phyloP scores from a whole-genome alignment of 2,888 invertebrate species.

The Dasysyrphus tricinctus region DNA sequence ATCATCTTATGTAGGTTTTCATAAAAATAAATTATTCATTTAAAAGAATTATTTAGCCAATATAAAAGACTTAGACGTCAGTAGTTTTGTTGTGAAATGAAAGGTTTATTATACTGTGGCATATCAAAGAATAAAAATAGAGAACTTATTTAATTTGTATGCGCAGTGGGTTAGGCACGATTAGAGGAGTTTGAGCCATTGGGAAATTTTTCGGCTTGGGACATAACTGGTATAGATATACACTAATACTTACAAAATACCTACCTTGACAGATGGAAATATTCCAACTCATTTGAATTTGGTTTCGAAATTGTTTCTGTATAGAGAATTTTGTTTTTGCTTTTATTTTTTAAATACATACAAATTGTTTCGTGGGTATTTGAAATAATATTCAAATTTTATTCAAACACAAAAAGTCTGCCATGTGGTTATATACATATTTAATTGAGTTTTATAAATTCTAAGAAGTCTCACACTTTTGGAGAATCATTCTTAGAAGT shows the following conservation, averaged over 20 bases:
- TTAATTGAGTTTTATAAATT: background rate
- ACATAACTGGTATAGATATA: background rate
- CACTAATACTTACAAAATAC: background rate
- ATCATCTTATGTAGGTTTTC: conserved; percentile 2
- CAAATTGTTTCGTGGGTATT: conserved; percentile 3
- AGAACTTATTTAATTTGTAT: conserved; percentile 33
- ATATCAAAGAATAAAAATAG: conserved; percentile 3
- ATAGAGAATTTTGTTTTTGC: conserved; percentile 25
- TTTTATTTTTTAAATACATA: conserved; percentile 18
- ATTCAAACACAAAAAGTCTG: conserved; percentile 15
- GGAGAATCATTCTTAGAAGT: conserved; percentile 5
- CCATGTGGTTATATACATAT: conserved; percentile 12
- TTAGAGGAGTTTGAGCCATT: background rate
- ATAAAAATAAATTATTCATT: conserved; percentile 57
- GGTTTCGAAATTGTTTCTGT: conserved; percentile 27
- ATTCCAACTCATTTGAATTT: conserved; percentile 44
- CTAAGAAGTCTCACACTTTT: conserved; percentile 21
- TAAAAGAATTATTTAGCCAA: conserved; percentile 42
- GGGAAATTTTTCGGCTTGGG: conserved; percentile 27
- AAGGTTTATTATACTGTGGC: conserved; percentile 4
- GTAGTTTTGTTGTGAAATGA: background rate
- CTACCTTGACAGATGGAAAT: conserved; percentile 25
- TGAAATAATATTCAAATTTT: conserved; percentile 28
- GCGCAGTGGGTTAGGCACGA: conserved; percentile 39
- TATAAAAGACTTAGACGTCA: conserved; percentile 18